Evolutionary conservation across 2,113 vertebrate species (phyloP), one percentile per base, ranked within the genome.

Genomic region (Eptesicus fuscus): DNA sequence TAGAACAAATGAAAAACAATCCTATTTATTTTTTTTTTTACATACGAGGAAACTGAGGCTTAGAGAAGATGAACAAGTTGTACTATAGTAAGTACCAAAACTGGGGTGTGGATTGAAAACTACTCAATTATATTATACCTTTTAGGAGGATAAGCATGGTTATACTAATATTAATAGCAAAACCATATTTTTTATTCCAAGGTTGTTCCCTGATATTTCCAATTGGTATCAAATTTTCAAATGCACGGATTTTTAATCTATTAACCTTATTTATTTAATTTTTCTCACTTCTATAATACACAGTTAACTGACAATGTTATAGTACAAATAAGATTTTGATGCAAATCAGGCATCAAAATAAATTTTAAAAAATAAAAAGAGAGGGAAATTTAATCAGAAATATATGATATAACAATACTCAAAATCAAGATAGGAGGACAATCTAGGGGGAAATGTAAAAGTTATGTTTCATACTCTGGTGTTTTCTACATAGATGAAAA

Each of bases 311-410:
- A 32, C 3, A 88, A 53, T 61, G 22, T 28, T 90, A 61, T 37
- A 63, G 1, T 63, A 88, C 11, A 90, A 83, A 63, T 82, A 51
- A 94, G 7, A 79, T 59, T 84, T 91, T 83, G 22, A 73, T 84
- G 13, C 5, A 51, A 51, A 91, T 71, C 9, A 61, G 22, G 7
- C 40, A 96, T 59, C 16, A 83, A 91, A 96, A 73, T 32, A 63
- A 80, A 85, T 90, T 78, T 76, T 42, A 70, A 93, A 92, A 74
- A 92, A 96, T 83, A 84, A 67, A 76, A 59, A 71, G 51, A 89
- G 23, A 80, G 13, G 1, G 11, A 83, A 88, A 71, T 77, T 80
- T 67, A 92, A 88, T 35, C 23, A 51, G 25, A 82, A 71, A 89
- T 65, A 23, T 91, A 13, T 73, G 49, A 37, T 47, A 51, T 25